A percentile compares a stretch with the other conserved stretches of the same genome.
Evolutionary conservation across 2,797 vertebrate genomes (phyloP).

Genomic region (Limosa lapponica): DNA sequence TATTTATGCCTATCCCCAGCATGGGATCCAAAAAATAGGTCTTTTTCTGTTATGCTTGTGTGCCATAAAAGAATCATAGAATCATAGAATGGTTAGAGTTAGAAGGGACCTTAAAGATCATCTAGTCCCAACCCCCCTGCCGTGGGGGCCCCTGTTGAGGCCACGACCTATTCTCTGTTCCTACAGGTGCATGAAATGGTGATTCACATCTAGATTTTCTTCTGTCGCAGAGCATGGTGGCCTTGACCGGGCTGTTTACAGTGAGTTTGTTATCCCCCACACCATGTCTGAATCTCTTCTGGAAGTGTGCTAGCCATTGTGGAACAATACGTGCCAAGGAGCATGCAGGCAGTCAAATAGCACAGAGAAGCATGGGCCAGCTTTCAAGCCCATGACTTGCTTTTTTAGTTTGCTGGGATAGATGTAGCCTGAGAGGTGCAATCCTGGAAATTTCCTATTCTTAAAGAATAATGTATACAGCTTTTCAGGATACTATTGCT

Average conservation of each 20-base stretch:
- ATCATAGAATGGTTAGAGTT: no score
- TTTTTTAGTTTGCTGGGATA: not conserved
- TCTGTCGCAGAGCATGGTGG: not conserved
- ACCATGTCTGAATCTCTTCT: accelerated
- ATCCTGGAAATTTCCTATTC: not conserved
- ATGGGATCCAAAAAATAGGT: accelerated
- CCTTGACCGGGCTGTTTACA: not conserved
- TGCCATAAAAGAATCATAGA: not conserved
- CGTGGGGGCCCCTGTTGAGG: no score
- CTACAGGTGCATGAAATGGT: not conserved
- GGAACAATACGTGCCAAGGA: accelerated
- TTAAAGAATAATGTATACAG: not conserved
- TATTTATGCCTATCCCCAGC: not conserved
- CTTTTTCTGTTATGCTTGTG: not conserved
- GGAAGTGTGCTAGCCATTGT: accelerated
- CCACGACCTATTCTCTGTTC: not conserved
- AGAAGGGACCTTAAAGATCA: no score
- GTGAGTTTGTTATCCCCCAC: not conserved
- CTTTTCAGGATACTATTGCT: not conserved
- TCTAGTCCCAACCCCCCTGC: no score
- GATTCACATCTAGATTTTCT: not conserved
- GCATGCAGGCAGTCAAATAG: not conserved
- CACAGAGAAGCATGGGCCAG: accelerated
- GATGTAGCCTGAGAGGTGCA: not conserved
- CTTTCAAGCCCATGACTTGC: not conserved